Base-by-base conservation (phyloP, 2,888 invertebrate genomes). In the Carcina quercana region DNA sequence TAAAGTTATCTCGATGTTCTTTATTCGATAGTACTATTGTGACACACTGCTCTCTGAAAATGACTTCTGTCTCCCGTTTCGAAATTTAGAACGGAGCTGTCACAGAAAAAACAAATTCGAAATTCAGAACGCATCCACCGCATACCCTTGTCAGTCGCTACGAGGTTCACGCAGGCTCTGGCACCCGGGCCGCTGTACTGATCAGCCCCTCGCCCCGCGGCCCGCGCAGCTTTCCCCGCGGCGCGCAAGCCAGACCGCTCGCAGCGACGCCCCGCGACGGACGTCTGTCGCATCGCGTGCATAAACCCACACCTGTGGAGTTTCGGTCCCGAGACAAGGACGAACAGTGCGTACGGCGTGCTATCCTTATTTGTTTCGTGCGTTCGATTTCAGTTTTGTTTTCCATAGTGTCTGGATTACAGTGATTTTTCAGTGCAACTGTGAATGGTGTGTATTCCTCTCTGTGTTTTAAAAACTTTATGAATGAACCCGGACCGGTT, bases 121-220 rank as follows among this genome's bases (percentile, higher is more conserved):
- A 17, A 28, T 28, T 28, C 19, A 3, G 17, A 25, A 30, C 24
- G 30, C 30, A 25, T 25, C 25, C 7, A 29, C 21, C 22, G 11
- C 14, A 15, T 13, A 15, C 12, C 24, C 25, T 30, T 13, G 30
- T 30, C 17, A 17, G 15, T 25, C 30, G 24, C 24, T 15, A 22
- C 30, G 30, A 25, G 30, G 13, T 47, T 43, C 58, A 64, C 68
- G 66, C 72, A 72, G 66, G 62, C 61, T 70, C 62, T 59, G 58
- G 35, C 49, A 51, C 67, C 76, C 74, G 64, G 76, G 73, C 66
- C 61, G 54, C 60, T 52, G 50, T 72, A 73, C 55, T 68, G 74
- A 74, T 71, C 74, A 60, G 47, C 50, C 53, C 40, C 43, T 11
- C 32, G 35, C 38, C 34, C 35, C 32, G 43, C 43, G 40, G 50